A percentile compares a stretch with the other conserved stretches of the same genome.
Conservation (phyloP, 2,888 invertebrate genomes). For the Meandrusa payeni region DNA sequence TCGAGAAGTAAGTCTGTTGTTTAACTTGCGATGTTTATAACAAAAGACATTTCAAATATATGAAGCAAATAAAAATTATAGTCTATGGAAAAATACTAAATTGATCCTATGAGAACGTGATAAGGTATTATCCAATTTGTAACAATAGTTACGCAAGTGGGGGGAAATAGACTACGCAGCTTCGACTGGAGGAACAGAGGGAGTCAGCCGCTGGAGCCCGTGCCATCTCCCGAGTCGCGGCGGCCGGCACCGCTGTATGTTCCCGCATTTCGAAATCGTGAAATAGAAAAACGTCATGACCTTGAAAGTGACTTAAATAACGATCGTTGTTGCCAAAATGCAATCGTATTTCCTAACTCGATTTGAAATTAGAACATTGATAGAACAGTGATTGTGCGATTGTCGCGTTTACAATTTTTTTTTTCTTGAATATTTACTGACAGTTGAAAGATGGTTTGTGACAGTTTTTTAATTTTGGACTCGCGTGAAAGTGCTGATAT, state of each 20-base stretch:
- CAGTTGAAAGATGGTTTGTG: constrained; percentile 3
- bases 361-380: constrained; percentile 1
- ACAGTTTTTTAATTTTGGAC: neutral
- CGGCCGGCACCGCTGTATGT: constrained; percentile 35
- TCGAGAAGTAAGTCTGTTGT: too few species aligned
- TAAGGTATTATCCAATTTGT: constrained; percentile 42
- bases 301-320: constrained; percentile 38
- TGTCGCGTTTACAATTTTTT: neutral
- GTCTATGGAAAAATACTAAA: constrained; percentile 20
- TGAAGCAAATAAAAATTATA: too few species aligned
- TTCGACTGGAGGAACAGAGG: constrained; percentile 56
- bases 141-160: constrained; percentile 77
- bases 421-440: neutral
- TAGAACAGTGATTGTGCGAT: constrained; percentile 1
- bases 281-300: constrained; percentile 31
- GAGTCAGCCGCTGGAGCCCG: constrained; percentile 71
- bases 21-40: too few species aligned
- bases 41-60: too few species aligned
- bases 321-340: constrained; percentile 6
- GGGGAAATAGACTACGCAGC: constrained; percentile 62
- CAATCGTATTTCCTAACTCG: neutral
- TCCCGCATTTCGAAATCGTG: constrained; percentile 9
- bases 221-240: constrained; percentile 58
- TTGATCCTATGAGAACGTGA: constrained; percentile 22
- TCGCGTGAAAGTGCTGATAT: neutral